phyloP scores from a whole-genome alignment of 1,140 invertebrate genomes.

The Pygmarrhopalites habei region DNA sequence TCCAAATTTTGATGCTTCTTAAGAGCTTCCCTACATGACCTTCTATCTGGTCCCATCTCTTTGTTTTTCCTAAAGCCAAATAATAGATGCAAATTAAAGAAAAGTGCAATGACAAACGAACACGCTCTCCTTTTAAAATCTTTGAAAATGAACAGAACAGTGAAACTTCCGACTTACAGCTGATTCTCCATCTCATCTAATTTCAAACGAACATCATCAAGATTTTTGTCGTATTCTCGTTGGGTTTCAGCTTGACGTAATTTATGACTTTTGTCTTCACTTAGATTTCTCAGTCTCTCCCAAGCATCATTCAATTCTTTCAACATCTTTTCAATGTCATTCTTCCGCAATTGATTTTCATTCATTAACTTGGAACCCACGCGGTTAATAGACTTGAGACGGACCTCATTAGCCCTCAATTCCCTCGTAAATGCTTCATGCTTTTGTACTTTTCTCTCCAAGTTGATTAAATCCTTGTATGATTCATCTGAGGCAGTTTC shows the following conservation, averaged over 20 bases:
- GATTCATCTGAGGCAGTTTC: slow-evolving; percentile 85
- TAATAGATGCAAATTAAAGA: too few relatives aligned
- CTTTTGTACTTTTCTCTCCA: slow-evolving; percentile 90
- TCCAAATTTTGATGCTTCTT: slow-evolving; percentile 79
- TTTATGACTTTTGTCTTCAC: slow-evolving; percentile 75
- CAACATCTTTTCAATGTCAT: slow-evolving; percentile 52
- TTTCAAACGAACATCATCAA: slow-evolving; percentile 62
- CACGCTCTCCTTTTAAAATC: too few relatives aligned
- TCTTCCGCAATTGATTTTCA: slow-evolving; percentile 56
- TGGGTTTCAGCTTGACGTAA: slow-evolving; percentile 67
- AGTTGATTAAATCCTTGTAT: slow-evolving; percentile 81
- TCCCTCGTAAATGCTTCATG: slow-evolving; percentile 97
- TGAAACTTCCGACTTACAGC: too few relatives aligned
- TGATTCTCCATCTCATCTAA: slow-evolving; percentile 67
- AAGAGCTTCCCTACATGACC: slow-evolving; percentile 78
- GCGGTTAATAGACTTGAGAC: slow-evolving; percentile 74
- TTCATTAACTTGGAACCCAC: slow-evolving; percentile 61
- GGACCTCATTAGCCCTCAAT: slow-evolving; percentile 81
- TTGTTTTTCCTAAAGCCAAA: too few relatives aligned
- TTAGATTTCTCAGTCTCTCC: slow-evolving; percentile 60
- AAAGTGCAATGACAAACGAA: too few relatives aligned
- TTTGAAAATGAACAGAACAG: too few relatives aligned
- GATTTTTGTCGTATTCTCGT: slow-evolving; percentile 60
- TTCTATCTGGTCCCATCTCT: slow-evolving; percentile 73
- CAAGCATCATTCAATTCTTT: slow-evolving; percentile 64